Conservation (phyloP, 2,888 invertebrate species). For the Arge pagana region DNA sequence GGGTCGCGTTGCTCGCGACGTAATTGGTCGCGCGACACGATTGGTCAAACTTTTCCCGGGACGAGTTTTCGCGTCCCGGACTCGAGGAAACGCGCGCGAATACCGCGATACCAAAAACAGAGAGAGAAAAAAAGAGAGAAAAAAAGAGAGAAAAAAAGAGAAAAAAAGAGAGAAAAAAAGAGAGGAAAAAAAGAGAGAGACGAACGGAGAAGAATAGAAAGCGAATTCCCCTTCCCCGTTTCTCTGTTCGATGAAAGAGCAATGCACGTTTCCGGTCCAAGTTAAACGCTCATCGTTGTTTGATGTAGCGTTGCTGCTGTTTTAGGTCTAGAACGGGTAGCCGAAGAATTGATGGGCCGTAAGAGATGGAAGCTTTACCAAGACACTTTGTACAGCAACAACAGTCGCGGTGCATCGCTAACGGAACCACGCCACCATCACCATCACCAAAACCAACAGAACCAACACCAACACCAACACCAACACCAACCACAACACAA, state of each 20-base stretch:
- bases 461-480: slow-evolving; percentile 27
- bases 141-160: neutral
- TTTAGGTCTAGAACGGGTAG: slow-evolving; percentile 92
- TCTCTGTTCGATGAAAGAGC: neutral
- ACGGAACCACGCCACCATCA: slow-evolving; percentile 47
- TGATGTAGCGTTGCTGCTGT: slow-evolving; percentile 55
- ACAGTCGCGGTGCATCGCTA: slow-evolving; percentile 55
- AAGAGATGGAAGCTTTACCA: slow-evolving; percentile 95
- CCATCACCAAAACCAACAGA: slow-evolving; percentile 29
- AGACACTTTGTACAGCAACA: slow-evolving; percentile 67
- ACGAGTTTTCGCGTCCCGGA: too few relatives aligned
- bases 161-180: neutral
- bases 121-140: neutral
- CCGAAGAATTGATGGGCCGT: slow-evolving; percentile 96
- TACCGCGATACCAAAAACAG: too few relatives aligned
- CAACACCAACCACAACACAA: too few relatives aligned
- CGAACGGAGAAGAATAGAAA: too few relatives aligned
- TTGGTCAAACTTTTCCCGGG: slow-evolving; percentile 32
- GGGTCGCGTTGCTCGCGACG: neutral
- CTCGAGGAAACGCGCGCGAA: too few relatives aligned
- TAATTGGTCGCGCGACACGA: slow-evolving; percentile 30
- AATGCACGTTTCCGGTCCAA: slow-evolving; percentile 12
- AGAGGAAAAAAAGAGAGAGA: too few relatives aligned
- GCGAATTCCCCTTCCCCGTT: too few relatives aligned
- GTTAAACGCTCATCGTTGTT: slow-evolving; percentile 46